phyloP scores from a whole-genome alignment of 2,888 invertebrate species.

The Eilema depressum region DNA sequence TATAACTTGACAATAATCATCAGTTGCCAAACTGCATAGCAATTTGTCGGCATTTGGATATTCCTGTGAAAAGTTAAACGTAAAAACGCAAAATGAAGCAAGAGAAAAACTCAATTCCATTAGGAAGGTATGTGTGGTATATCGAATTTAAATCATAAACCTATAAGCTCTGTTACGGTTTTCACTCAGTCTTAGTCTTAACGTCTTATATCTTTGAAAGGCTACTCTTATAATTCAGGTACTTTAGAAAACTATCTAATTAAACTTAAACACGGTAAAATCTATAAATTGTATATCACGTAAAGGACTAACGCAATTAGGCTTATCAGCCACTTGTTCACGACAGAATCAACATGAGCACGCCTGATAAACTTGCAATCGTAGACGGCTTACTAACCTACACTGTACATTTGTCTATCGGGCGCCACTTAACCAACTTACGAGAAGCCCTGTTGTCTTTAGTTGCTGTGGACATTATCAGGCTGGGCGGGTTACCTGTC shows the following conservation, averaged over 20 bases:
- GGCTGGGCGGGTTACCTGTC: conserved; percentile 67
- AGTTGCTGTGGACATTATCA: conserved; percentile 55
- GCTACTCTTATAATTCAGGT: not conserved
- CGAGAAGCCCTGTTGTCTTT: conserved; percentile 40
- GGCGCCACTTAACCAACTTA: conserved; percentile 49
- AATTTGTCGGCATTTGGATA: too few species aligned
- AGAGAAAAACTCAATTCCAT: too few species aligned
- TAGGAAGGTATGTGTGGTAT: too few species aligned
- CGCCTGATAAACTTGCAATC: not conserved
- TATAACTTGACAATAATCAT: too few species aligned
- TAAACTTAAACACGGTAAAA: not conserved
- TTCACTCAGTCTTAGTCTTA: not conserved
- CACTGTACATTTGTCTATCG: conserved; percentile 35
- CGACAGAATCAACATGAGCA: conserved; percentile 3
- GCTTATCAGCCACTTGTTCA: not conserved
- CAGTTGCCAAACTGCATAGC: too few species aligned
- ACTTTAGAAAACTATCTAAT: not conserved
- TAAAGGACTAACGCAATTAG: not conserved
- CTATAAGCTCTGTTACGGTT: not conserved
- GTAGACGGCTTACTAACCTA: not conserved
- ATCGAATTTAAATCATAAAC: too few species aligned
- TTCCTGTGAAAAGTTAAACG: too few species aligned
- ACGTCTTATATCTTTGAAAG: not conserved
- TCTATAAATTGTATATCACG: conserved; percentile 1
- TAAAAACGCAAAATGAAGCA: too few species aligned